A percentile compares a stretch with the other conserved stretches of the same genome.
These are phyloP conservation scores for Caranx ignobilis DNA, from an alignment of 2,113 vertebrate genomes.

Conservation along the genomic window DNA sequence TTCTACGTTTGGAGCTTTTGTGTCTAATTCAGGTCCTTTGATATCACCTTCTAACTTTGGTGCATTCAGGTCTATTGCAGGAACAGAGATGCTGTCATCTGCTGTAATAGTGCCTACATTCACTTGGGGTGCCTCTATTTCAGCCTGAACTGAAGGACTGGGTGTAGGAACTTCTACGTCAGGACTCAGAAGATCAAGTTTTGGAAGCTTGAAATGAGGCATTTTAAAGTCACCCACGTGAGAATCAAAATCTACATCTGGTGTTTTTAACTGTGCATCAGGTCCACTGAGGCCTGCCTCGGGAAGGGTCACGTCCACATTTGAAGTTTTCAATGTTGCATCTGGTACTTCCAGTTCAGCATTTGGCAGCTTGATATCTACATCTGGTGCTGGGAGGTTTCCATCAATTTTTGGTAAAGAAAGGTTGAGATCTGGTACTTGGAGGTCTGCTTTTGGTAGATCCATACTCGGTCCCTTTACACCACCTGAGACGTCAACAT, in stretches of 20 bases:
- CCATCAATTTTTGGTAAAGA: constrained; percentile 43
- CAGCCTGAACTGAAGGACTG: constrained; percentile 44
- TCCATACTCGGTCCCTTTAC: constrained; percentile 52
- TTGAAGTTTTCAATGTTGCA: constrained; percentile 38
- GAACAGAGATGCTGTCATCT: constrained; percentile 44
- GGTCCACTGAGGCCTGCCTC: constrained; percentile 48
- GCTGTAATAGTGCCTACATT: constrained; percentile 21
- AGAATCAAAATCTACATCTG: constrained; percentile 57
- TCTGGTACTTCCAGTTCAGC: constrained; percentile 38
- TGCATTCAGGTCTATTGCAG: constrained; percentile 49
- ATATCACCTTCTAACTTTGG: constrained; percentile 47
- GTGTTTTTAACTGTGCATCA: constrained; percentile 56
- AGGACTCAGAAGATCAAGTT: constrained; percentile 60
- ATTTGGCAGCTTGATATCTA: constrained; percentile 42
- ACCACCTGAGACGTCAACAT: constrained; percentile 50
- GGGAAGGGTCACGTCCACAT: constrained; percentile 46
- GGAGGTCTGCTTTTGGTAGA: constrained; percentile 50
- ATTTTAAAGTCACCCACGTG: constrained; percentile 63
- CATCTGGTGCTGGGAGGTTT: constrained; percentile 36
- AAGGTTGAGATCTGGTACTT: constrained; percentile 35
- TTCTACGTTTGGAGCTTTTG: constrained; percentile 62
- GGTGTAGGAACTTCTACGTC: constrained; percentile 58
- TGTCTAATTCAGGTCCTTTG: constrained; percentile 54
- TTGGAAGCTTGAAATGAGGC: constrained; percentile 70
- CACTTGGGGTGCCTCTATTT: constrained; percentile 57